A percentile compares a stretch with the other conserved stretches of the same genome.
Evolutionary conservation across 2,888 invertebrate genomes (phyloP).

Genomic region (Bugulina stolonifera): DNA sequence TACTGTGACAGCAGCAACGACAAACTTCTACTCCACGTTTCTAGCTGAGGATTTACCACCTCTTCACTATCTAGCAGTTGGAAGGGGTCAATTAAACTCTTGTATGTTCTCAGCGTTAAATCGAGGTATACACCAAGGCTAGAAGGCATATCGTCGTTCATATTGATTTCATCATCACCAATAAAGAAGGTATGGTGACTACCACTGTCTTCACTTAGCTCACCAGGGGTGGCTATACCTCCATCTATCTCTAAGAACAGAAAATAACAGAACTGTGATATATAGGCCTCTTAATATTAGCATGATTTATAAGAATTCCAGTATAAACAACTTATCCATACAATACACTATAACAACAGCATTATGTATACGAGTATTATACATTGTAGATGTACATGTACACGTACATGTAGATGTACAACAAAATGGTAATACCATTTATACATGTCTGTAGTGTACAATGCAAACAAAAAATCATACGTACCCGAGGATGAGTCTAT

Average conservation of each 20-base stretch:
- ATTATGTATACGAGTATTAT: too few species aligned
- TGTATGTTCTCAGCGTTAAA: neutral
- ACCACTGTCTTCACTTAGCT: conserved; percentile 2
- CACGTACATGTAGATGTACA: too few species aligned
- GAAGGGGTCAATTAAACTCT: neutral
- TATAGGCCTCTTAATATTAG: too few species aligned
- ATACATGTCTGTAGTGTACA: too few species aligned
- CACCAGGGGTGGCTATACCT: neutral
- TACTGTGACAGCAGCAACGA: neutral
- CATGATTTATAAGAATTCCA: too few species aligned
- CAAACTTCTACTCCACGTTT: neutral
- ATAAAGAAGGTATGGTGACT: neutral
- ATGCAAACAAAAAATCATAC: too few species aligned
- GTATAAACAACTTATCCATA: too few species aligned
- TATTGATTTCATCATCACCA: conserved; percentile 3
- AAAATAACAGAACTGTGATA: too few species aligned
- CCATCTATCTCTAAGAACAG: too few species aligned
- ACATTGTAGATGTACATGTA: too few species aligned
- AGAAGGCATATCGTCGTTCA: conserved; percentile 9
- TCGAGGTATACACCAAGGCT: neutral
- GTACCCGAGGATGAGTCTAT: neutral
- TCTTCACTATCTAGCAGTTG: neutral
- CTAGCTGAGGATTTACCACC: neutral
- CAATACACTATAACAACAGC: too few species aligned
- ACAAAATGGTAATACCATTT: too few species aligned